phyloP scores from a whole-genome alignment of 2,113 vertebrate genomes.

The Hymenochirus boettgeri region DNA sequence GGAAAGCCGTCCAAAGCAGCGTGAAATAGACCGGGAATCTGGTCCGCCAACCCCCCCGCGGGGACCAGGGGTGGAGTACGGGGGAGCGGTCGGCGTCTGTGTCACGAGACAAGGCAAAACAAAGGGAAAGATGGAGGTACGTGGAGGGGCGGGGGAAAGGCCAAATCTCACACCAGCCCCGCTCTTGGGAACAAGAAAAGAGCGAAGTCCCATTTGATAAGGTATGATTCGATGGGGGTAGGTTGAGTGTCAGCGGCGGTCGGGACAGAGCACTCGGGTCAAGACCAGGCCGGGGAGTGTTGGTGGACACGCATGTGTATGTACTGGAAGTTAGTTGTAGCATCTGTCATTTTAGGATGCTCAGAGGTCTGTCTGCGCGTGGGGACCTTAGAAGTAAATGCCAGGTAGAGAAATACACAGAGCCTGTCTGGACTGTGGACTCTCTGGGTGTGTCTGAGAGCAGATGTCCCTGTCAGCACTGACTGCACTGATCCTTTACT shows the following conservation, averaged over 20 bases:
- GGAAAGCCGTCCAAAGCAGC: not conserved
- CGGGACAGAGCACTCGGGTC: conserved; percentile 68
- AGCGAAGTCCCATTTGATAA: conserved; percentile 69
- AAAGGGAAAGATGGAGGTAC: no score
- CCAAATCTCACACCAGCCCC: conserved; percentile 66
- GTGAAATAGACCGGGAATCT: not conserved
- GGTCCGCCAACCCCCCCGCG: not conserved
- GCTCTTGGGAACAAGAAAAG: conserved; percentile 59
- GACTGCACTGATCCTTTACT: conserved; percentile 49
- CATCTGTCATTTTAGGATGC: conserved; percentile 68
- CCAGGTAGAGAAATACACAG: conserved; percentile 63
- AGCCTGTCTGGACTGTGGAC: conserved; percentile 67
- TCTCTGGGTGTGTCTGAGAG: conserved; percentile 71
- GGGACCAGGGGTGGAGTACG: no score
- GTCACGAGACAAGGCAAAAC: no score
- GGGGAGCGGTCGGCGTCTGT: no score
- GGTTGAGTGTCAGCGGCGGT: conserved; percentile 69
- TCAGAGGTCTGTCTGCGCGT: conserved; percentile 60
- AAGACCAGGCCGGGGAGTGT: conserved; percentile 72
- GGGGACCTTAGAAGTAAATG: conserved; percentile 78
- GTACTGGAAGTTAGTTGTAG: conserved; percentile 71
- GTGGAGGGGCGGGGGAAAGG: conserved; percentile 56
- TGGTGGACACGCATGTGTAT: no score
- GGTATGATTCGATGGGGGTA: conserved; percentile 67
- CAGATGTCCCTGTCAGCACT: conserved; percentile 64